These are phyloP conservation scores for Prunella strophiata DNA, from an alignment of 2,797 vertebrate genomes.

Conservation along the genomic window DNA sequence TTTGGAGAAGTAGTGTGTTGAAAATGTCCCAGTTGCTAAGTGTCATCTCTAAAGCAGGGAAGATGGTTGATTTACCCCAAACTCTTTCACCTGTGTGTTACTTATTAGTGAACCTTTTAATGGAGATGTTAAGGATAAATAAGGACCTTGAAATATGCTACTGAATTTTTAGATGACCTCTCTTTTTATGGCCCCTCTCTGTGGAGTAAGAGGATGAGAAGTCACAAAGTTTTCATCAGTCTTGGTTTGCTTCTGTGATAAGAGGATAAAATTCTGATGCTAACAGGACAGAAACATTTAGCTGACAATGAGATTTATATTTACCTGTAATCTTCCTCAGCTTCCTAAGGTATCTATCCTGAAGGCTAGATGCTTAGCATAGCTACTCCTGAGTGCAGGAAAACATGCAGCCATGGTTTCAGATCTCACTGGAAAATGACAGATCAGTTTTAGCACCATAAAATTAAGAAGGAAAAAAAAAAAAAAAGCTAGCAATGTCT, in stretches of 20 bases:
- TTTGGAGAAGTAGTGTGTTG: background rate
- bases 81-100: background rate
- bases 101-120: background rate
- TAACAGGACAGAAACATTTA: background rate
- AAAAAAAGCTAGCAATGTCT: fast-evolving
- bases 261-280: background rate
- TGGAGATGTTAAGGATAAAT: background rate
- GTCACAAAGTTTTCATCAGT: background rate
- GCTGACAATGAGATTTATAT: background rate
- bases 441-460: background rate
- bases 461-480: background rate
- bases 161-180: background rate
- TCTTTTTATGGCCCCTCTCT: background rate
- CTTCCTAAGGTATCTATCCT: background rate
- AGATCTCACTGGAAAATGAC: background rate
- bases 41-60: background rate
- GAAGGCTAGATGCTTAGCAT: background rate
- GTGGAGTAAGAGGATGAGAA: background rate
- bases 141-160: background rate
- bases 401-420: background rate
- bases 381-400: background rate
- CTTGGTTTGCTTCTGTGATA: background rate
- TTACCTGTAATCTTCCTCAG: background rate
- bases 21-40: background rate
- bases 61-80: background rate